Evolutionary conservation across 2,888 invertebrate genomes (phyloP).

Genomic region (Lithophane ornitopus): DNA sequence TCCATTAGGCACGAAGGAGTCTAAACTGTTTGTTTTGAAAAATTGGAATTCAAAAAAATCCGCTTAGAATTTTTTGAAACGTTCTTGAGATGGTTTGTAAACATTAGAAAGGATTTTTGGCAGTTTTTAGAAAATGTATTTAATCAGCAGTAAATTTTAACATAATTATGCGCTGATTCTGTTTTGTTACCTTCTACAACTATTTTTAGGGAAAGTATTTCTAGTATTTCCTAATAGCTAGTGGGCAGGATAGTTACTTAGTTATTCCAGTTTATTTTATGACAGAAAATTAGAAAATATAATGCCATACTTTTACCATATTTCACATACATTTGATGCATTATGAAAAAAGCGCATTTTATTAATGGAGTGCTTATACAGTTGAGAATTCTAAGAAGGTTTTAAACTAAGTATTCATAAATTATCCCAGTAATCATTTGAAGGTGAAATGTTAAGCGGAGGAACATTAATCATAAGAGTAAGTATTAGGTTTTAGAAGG

Average conservation of each 20-base stretch:
- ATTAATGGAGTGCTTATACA: conserved; percentile 18
- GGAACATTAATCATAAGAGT: conserved; percentile 19
- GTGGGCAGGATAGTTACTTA: neutral
- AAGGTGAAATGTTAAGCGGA: conserved; percentile 14
- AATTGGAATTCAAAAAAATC: neutral
- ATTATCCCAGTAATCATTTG: conserved; percentile 3
- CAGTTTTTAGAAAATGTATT: neutral
- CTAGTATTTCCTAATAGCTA: neutral
- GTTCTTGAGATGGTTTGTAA: neutral
- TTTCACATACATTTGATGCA: conserved; percentile 4
- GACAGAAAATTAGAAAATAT: neutral
- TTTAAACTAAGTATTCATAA: neutral
- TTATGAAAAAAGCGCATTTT: conserved; percentile 16
- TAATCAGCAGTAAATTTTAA: neutral
- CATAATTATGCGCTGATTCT: neutral
- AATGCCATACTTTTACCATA: conserved; percentile 15
- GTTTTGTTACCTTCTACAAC: neutral
- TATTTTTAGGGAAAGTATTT: neutral
- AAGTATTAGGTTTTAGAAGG: neutral
- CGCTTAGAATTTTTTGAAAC: neutral
- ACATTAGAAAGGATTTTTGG: neutral
- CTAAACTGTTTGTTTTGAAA: conserved; percentile 23
- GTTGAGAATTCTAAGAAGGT: conserved; percentile 12
- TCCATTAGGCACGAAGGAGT: conserved; percentile 30
- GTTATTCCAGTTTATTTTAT: neutral